These are phyloP conservation scores for Kobus ellipsiprymnus DNA, from an alignment of 2,113 vertebrate genomes.

Conservation along the genomic window DNA sequence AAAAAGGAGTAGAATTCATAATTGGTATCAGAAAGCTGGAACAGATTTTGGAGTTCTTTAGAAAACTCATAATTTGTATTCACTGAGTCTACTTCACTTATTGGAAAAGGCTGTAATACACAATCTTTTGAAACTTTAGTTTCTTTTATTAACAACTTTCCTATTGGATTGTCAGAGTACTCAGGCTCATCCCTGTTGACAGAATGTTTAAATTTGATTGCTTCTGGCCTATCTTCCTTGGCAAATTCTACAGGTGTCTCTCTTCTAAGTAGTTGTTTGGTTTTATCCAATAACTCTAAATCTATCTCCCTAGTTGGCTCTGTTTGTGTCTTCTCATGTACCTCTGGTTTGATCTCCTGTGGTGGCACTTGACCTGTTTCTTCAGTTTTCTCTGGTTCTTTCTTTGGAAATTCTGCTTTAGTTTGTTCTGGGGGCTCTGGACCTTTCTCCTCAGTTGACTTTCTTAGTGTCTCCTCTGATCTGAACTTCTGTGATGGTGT, in stretches of 20 bases:
- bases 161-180: neutral
- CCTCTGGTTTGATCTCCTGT: neutral
- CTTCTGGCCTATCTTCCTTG: neutral
- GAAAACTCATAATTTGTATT: neutral
- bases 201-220: neutral
- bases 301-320: slow-evolving; percentile 52
- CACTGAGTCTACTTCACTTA: neutral
- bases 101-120: neutral
- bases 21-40: neutral
- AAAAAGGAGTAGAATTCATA: neutral
- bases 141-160: neutral
- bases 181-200: neutral
- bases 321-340: slow-evolving; percentile 19
- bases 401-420: neutral
- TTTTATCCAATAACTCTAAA: neutral
- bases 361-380: neutral
- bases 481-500: neutral
- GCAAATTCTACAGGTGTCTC: neutral
- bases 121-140: neutral
- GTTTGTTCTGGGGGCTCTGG: neutral
- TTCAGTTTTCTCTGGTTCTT: neutral
- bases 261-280: neutral
- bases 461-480: neutral
- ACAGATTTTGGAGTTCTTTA: neutral
- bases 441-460: slow-evolving; percentile 42